Evolutionary conservation across 2,888 invertebrate species (phyloP).

Genomic region (Heliconius cydno): DNA sequence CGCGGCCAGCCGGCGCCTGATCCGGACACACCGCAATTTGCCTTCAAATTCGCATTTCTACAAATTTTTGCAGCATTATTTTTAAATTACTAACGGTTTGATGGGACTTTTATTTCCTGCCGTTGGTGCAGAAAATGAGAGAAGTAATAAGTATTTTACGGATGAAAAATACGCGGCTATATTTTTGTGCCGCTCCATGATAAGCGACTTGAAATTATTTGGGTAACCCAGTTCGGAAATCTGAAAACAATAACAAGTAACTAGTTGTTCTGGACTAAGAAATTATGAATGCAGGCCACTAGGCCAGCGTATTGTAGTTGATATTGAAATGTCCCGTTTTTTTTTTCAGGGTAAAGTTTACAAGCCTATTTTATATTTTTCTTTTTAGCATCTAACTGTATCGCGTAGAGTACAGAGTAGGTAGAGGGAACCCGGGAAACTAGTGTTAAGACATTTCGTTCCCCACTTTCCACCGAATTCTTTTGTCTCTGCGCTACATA

Average conservation of each 20-base stretch:
- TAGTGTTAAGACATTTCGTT: too few species aligned
- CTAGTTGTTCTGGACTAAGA: slow-evolving; percentile 8
- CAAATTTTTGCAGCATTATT: slow-evolving; percentile 78
- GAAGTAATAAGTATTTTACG: slow-evolving; percentile 66
- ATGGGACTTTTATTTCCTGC: slow-evolving; percentile 80
- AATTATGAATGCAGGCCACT: neutral
- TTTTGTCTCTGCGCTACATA: too few species aligned
- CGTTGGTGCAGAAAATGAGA: slow-evolving; percentile 72
- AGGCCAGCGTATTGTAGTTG: neutral
- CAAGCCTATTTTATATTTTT: too few species aligned
- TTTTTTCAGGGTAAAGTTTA: too few species aligned
- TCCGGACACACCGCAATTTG: slow-evolving; percentile 66
- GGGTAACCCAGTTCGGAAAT: slow-evolving; percentile 22
- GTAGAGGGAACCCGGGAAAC: too few species aligned
- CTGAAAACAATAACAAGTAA: slow-evolving; percentile 7
- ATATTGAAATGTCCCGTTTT: neutral
- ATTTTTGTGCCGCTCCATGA: slow-evolving; percentile 56
- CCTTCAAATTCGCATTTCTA: slow-evolving; percentile 68
- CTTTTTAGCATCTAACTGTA: too few species aligned
- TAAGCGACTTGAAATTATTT: slow-evolving; percentile 47
- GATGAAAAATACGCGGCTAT: slow-evolving; percentile 58
- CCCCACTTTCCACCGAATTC: too few species aligned
- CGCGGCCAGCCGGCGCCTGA: slow-evolving; percentile 58
- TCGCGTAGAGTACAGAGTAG: too few species aligned
- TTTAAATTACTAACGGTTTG: slow-evolving; percentile 78